Evolutionary conservation across 2,888 invertebrate species (phyloP), one percentile per base, ranked within the genome.

Genomic region (Cephus pygmeus): DNA sequence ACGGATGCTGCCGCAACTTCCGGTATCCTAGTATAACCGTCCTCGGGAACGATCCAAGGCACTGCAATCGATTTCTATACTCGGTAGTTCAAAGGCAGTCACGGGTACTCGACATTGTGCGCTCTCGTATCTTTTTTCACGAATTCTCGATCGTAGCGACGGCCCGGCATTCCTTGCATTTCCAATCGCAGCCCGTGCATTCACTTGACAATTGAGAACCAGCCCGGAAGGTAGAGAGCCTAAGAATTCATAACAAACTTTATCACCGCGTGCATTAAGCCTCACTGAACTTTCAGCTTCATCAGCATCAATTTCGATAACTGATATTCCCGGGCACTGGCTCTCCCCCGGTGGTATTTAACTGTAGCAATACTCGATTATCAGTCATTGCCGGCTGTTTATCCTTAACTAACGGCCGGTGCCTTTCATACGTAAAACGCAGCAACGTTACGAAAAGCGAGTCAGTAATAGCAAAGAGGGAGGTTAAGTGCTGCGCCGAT

Each of bases 11-110:
- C 56, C 9, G 56, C 23, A 56, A 56, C 56, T 56, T 56, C 56
- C 56, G 56, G 56, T 56, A 56, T 56, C 9, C 9, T 9, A 9
- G 56, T 15, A 9, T 2, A 23, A 23, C 23, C 56, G 23, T 56
- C 23, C 23, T 56, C 23, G 23, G 56, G 76, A 80, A 80, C 79
- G 75, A 81, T 81, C 77, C 74, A 69, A 69, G 77, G 77, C 77
- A 80, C 76, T 77, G 78, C 81, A 76, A 81, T 80, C 78, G 81
- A 80, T 81, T 80, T 79, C 80, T 81, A 76, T 56, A 23, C 23
- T 23, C 1, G 56, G 56, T 56, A 56, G 23, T 56, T 23, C 56
- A 56, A 56, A 56, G 56, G 56, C 56, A 56, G 56, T 23, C 56
- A 23, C 56, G 56, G 56, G 9, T 23, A 9, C 56, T 23, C 56